Evolutionary conservation across 2,797 vertebrate species (phyloP).

Genomic region (Catharus ustulatus): DNA sequence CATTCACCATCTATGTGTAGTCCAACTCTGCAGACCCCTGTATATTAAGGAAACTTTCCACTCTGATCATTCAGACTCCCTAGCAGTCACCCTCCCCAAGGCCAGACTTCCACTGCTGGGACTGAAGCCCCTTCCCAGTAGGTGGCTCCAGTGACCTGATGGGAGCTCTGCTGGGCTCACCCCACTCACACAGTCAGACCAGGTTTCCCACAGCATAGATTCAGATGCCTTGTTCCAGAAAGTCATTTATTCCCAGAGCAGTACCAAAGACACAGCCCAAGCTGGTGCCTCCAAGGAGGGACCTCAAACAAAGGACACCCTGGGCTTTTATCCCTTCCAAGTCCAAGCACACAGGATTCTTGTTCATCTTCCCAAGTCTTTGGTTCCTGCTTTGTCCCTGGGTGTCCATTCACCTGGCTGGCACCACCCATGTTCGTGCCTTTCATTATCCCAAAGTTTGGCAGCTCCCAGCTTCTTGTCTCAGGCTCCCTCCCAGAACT

Average conservation of each 20-base stretch:
- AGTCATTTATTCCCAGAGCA: background rate
- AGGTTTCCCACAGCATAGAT: background rate
- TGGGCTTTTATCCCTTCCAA: background rate
- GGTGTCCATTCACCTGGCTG: background rate
- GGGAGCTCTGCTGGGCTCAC: background rate
- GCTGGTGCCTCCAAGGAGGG: background rate
- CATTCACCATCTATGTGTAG: background rate
- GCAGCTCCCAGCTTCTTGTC: background rate
- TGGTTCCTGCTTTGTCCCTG: background rate
- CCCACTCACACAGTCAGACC: background rate
- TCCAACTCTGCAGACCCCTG: background rate
- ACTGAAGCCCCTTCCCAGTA: background rate
- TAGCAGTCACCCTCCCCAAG: background rate
- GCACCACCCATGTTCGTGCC: background rate
- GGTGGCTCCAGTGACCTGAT: background rate
- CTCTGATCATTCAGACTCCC: background rate
- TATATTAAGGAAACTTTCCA: background rate
- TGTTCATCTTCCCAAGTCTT: fast-evolving
- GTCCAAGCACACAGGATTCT: background rate
- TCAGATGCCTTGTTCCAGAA: fast-evolving
- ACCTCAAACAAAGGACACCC: fast-evolving
- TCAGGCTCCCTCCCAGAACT: background rate
- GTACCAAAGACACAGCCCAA: background rate
- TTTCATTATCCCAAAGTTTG: background rate
- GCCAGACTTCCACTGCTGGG: no score